Base-by-base conservation (phyloP, 1,140 invertebrate species). In the Psilanteris sp. region DNA sequence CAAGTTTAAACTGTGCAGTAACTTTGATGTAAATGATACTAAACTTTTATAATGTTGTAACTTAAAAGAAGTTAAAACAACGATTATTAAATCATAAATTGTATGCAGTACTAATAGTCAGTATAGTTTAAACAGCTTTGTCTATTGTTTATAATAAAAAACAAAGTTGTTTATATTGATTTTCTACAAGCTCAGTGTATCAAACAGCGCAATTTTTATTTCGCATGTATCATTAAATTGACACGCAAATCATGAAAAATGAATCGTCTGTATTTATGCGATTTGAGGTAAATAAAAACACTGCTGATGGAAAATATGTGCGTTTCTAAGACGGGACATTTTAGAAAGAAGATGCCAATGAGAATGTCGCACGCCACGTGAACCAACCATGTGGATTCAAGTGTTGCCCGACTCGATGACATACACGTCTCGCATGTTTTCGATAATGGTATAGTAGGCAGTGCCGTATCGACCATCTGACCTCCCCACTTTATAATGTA, bases 401-500 rank as follows among this genome's bases (percentile, higher is more conserved):
- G 61, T 77, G 71, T 67, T 62, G 55, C 37, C 37, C 55, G 54
- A 78, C 43, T 43, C 44, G 66, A 64, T 76, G 77, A 79, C 72
- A 79, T 48, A 79, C 72, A 70, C 73, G 67, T 79, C 59, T 72
- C 67, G 59, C 73, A 76, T 76, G 77, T 79, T 73, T 75, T 62
- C 59, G 77, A 73, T 76, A 73, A 76, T 73, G 72, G 68, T 64
- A 72, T 52, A 72, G 67, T 73, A 72, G 72, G 67, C 73, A 73
- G 72, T 64, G 24, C 50, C 68, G 59, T 79, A 76, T 79, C 73
- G 77, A 79, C 77, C 62, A 76, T 79, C 76, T 70, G 59, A 76
- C 72, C 72, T 72, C 73, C 77, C 68, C 77, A 73, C 72, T 79
- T 70, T 76, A 73, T 73, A 79, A 78, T 44, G 64, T 70, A 78